These are phyloP conservation scores for Gonioctena quinquepunctata DNA, from an alignment of 1,140 invertebrate genomes.

Conservation along the genomic window DNA sequence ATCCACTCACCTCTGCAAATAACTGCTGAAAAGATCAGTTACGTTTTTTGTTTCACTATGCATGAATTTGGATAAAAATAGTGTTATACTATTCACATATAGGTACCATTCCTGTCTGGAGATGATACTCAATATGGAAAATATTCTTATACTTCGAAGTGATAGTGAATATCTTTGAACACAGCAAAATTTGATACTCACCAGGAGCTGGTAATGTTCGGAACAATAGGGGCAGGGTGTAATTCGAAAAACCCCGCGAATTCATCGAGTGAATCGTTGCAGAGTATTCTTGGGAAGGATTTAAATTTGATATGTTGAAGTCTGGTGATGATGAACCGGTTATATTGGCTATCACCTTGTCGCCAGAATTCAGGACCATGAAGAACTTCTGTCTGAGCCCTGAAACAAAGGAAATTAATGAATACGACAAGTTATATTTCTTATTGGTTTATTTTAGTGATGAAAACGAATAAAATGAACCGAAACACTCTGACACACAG, in stretches of 20 bases:
- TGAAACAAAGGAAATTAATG: slow-evolving; percentile 25
- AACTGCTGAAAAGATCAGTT: too few relatives aligned
- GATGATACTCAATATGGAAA: too few relatives aligned
- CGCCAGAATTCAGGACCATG: slow-evolving; percentile 45
- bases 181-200: neutral
- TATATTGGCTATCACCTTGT: slow-evolving; percentile 45
- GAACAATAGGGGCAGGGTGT: slow-evolving; percentile 35
- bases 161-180: too few relatives aligned
- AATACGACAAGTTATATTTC: neutral
- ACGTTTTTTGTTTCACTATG: too few relatives aligned
- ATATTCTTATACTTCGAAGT: too few relatives aligned
- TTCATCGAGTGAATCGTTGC: slow-evolving; percentile 63
- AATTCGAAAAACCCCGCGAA: slow-evolving; percentile 59
- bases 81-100: too few relatives aligned
- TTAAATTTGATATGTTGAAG: slow-evolving; percentile 54
- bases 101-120: too few relatives aligned
- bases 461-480: too few relatives aligned
- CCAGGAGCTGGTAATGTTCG: slow-evolving; percentile 45
- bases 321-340: slow-evolving; percentile 45
- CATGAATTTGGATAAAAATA: too few relatives aligned
- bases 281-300: slow-evolving; percentile 56
- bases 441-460: too few relatives aligned
- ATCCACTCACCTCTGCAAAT: too few relatives aligned
- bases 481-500: too few relatives aligned
- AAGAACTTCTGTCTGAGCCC: slow-evolving; percentile 58